Percentiles rank a stretch among this genome's conserved stretches.
Evolutionary conservation across 2,888 invertebrate genomes (phyloP).

Genomic region (Idaea biselata): DNA sequence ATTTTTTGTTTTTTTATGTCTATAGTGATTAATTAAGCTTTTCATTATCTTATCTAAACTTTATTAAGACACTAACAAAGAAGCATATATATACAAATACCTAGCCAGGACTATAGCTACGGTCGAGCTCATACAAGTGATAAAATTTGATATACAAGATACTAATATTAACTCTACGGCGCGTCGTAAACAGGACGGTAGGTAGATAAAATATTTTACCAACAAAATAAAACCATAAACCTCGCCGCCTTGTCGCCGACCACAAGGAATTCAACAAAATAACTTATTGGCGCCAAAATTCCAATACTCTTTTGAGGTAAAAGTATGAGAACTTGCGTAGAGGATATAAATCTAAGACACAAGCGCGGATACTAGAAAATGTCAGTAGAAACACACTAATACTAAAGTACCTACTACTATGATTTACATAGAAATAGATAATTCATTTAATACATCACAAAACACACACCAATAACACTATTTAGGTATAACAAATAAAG

Average conservation of each 20-base stretch:
- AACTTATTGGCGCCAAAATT: constrained; percentile 28
- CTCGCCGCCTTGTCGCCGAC: constrained; percentile 5
- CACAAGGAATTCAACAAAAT: constrained; percentile 16
- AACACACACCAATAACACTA: no score
- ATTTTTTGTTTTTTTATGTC: no score
- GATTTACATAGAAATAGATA: no score
- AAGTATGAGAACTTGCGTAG: constrained; percentile 8
- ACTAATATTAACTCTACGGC: background rate
- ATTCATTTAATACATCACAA: no score
- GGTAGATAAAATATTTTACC: constrained; percentile 9
- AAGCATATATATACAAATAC: no score
- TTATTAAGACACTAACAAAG: no score
- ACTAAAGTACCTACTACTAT: no score
- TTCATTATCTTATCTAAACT: no score
- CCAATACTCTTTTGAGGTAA: constrained; percentile 14
- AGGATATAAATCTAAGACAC: background rate
- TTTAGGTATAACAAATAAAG: no score
- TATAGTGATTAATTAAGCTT: no score
- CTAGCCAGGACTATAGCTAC: background rate
- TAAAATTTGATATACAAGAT: background rate
- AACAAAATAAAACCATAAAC: constrained; percentile 14
- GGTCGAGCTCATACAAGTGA: background rate
- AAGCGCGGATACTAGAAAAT: background rate
- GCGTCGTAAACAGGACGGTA: constrained; percentile 4
- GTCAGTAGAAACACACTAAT: background rate